Conservation (phyloP, 2,797 vertebrate genomes). For the Rhinella marina region DNA sequence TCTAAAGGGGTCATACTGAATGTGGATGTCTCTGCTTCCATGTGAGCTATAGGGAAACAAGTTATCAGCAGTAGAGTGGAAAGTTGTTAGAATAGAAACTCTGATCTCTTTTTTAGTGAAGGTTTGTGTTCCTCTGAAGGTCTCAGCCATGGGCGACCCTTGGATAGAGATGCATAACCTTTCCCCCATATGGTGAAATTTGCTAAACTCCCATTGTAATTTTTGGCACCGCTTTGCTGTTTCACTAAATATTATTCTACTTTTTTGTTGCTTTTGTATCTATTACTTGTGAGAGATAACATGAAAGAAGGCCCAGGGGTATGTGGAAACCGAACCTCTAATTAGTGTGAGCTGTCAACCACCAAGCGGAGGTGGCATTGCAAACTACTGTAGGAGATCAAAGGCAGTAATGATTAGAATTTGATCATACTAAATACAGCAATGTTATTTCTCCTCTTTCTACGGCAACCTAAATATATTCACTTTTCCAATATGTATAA, state of each 20-base stretch:
- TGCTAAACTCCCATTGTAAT: not conserved
- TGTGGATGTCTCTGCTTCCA: not conserved
- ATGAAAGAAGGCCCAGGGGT: conserved; percentile 45
- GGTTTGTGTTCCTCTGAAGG: not conserved
- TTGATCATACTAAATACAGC: conserved; percentile 38
- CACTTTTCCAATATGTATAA: conserved; percentile 36
- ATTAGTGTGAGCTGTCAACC: conserved; percentile 43
- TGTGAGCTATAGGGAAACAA: conserved; percentile 1
- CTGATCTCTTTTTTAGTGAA: not conserved
- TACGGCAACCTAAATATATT: conserved; percentile 28
- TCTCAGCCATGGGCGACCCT: not conserved
- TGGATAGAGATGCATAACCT: not conserved
- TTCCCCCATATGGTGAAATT: not conserved
- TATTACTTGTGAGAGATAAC: conserved; percentile 15
- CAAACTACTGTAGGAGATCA: conserved; percentile 48
- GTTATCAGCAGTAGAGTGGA: conserved; percentile 1
- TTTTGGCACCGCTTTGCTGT: conserved; percentile 23
- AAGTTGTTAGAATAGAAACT: not conserved
- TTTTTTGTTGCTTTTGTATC: conserved; percentile 8
- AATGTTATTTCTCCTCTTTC: conserved; percentile 25
- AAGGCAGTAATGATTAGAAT: conserved; percentile 49
- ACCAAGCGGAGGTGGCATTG: not conserved
- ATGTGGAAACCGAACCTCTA: conserved; percentile 15
- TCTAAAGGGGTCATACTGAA: not conserved
- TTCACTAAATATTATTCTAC: conserved; percentile 20